A percentile compares a stretch with the other conserved stretches of the same genome.
phyloP scores from a whole-genome alignment of 2,888 invertebrate species.

The Trilocha varians region DNA sequence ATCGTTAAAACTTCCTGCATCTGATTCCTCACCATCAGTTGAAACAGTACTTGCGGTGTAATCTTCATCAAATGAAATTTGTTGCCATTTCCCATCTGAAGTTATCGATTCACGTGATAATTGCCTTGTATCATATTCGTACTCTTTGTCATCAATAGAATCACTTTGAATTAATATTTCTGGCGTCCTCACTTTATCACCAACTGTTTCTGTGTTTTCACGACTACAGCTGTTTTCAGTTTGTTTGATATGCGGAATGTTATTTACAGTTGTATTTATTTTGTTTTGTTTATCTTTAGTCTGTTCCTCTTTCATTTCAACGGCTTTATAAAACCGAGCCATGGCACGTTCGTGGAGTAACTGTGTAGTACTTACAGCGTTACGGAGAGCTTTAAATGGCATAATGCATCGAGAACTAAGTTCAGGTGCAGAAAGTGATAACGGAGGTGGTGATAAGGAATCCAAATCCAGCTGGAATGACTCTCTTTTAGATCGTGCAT shows the following conservation, averaged over 20 bases:
- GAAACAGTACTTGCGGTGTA: constrained; percentile 78
- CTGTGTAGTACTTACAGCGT: constrained; percentile 87
- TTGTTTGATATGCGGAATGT: constrained; percentile 49
- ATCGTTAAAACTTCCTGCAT: constrained; percentile 52
- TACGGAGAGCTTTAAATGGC: constrained; percentile 76
- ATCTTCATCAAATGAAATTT: constrained; percentile 71
- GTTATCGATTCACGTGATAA: constrained; percentile 39
- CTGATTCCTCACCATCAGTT: constrained; percentile 58
- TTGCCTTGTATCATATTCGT: constrained; percentile 33
- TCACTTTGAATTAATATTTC: constrained; percentile 49
- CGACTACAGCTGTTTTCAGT: constrained; percentile 12
- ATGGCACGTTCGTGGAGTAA: constrained; percentile 86
- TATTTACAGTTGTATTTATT: constrained; percentile 13
- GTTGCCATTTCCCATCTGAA: constrained; percentile 60
- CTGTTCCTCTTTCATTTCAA: constrained; percentile 81
- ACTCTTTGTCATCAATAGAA: constrained; percentile 40
- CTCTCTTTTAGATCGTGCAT: constrained; percentile 49
- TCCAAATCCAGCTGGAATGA: constrained; percentile 78
- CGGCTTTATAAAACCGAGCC: constrained; percentile 85
- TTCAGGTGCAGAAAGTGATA: constrained; percentile 88
- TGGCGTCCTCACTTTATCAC: constrained; percentile 25
- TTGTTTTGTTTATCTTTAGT: constrained; percentile 35
- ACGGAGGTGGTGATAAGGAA: constrained; percentile 81
- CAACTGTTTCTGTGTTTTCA: constrained; percentile 15
- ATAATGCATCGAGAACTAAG: constrained; percentile 68